phyloP scores from a whole-genome alignment of 1,140 invertebrate genomes.

The Drosophila santomea region DNA sequence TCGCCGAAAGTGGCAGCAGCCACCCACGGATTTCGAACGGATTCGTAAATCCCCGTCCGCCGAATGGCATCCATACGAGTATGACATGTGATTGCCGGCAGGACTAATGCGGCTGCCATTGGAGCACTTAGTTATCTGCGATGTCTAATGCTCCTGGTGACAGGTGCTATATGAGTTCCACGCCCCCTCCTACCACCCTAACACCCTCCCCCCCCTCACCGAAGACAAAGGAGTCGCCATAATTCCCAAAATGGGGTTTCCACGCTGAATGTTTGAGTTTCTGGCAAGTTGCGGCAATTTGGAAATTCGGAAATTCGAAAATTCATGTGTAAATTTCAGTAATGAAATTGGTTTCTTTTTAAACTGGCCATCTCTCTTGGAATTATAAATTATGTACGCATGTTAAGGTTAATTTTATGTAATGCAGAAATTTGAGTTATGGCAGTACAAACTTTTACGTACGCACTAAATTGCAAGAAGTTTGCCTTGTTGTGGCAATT shows the following conservation, averaged over 20 bases:
- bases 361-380: background rate
- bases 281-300: too few species aligned
- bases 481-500: constrained; percentile 1
- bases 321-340: background rate
- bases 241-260: background rate
- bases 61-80: constrained; percentile 45
- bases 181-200: background rate
- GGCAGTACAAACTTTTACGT: constrained; percentile 11
- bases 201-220: background rate
- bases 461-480: background rate
- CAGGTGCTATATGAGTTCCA: constrained; percentile 29
- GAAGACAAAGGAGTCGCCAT: constrained; percentile 21
- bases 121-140: constrained; percentile 40
- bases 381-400: background rate
- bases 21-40: constrained; percentile 7
- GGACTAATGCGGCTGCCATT: constrained; percentile 57
- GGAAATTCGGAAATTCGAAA: too few species aligned
- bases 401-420: background rate
- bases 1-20: constrained; percentile 2
- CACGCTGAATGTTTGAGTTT: background rate
- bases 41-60: constrained; percentile 56
- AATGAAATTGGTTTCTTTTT: background rate
- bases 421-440: background rate
- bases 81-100: constrained; percentile 67
- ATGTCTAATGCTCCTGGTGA: constrained; percentile 34